Conservation (phyloP, 2,888 invertebrate genomes). For the Trissolcus japonicus region DNA sequence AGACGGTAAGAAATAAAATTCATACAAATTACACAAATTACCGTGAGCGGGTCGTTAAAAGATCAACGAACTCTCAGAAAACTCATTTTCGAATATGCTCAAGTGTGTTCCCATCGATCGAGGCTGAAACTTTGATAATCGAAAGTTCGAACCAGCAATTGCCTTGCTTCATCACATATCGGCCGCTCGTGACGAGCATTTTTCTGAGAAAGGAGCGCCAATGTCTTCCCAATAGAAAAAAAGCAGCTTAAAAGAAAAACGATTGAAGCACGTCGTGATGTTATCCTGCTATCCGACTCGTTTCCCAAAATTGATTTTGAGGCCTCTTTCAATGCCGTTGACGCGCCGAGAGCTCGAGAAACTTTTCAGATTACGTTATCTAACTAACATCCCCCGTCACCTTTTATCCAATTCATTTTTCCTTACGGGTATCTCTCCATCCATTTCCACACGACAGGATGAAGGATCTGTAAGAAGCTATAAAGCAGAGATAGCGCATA, state of each 20-base stretch:
- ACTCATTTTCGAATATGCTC: constrained; percentile 36
- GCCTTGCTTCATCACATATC: constrained; percentile 49
- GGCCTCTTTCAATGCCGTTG: constrained; percentile 59
- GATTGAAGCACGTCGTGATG: constrained; percentile 60
- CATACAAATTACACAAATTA: constrained; percentile 7
- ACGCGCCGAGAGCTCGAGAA: constrained; percentile 31
- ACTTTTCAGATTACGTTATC: constrained; percentile 66
- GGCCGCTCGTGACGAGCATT: constrained; percentile 60
- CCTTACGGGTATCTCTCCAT: constrained; percentile 54
- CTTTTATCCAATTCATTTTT: constrained; percentile 62
- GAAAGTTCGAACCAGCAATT: constrained; percentile 38
- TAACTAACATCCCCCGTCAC: constrained; percentile 63
- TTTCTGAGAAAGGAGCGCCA: constrained; percentile 48
- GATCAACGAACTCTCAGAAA: constrained; percentile 16
- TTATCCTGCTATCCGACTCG: constrained; percentile 68
- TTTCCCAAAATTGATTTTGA: constrained; percentile 73
- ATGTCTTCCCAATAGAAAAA: constrained; percentile 38
- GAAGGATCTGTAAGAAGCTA: constrained; percentile 14
- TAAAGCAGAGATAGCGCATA: constrained; percentile 47
- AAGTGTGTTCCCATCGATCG: constrained; percentile 29
- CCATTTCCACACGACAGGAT: constrained; percentile 28
- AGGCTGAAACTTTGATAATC: constrained; percentile 35
- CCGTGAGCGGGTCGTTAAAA: constrained; percentile 2
- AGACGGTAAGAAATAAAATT: background rate
- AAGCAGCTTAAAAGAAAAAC: constrained; percentile 56